Evolutionary conservation across 2,888 invertebrate genomes (phyloP), one percentile per base, ranked within the genome.

Genomic region (Malthinus flaveolus): DNA sequence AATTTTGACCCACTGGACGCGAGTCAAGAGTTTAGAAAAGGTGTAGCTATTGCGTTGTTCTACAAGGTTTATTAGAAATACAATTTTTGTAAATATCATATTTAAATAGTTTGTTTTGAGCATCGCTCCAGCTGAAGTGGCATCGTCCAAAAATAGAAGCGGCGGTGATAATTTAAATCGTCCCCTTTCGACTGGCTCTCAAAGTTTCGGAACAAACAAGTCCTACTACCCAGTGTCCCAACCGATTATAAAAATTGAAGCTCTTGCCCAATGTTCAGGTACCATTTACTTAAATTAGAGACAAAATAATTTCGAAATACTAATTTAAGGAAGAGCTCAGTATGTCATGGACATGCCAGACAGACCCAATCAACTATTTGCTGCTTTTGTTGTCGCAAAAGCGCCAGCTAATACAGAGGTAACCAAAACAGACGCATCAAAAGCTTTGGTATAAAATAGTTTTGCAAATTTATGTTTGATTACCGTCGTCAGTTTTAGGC

Each of bases 171-270:
- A 81, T 1, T 75, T 90, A 3, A 80, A 84, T 52, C 82, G 93
- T 33, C 81, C 81, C 0, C 72, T 86, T 1, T 91, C 91, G 0
- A 83, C 83, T 10, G 91, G 89, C 1, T 81, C 79, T 5, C 91
- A 92, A 75, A 81, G 80, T 34, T 93, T 83, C 72, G 88, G 89
- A 49, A 88, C 88, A 0, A 84, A 89, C 62, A 82, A 85, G 70
- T 81, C 80, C 32, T 71, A 87, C 11, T 92, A 88, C 84, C 93
- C 93, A 1, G 71, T 93, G n/a, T 88, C 87, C 61, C 81, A 91
- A 71, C 88, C 92, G 0, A 78, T 91, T 7, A 83, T 86, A 0
- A 93, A 94, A 74, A 66, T 89, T 32, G 92, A 91, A 77, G 87
- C 88, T 0, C 74, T 87, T 6, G 80, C 84, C 35, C 74, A 74